phyloP scores from a whole-genome alignment of 2,113 vertebrate species.

The Arenaria interpres region DNA sequence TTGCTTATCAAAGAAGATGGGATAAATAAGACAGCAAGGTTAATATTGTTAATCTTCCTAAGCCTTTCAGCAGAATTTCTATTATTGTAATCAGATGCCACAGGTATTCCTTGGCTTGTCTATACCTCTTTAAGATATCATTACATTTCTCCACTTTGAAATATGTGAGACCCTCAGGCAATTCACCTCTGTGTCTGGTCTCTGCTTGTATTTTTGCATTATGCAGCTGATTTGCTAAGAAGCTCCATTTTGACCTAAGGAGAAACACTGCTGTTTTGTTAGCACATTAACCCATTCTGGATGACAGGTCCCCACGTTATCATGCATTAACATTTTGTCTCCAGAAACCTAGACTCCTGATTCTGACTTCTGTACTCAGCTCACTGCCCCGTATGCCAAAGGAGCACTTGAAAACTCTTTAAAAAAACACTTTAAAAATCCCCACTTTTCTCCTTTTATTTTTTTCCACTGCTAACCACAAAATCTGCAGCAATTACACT shows the following conservation, averaged over 20 bases:
- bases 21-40: not conserved
- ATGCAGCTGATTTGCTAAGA: slow-evolving; percentile 8
- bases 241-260: slow-evolving; percentile 2
- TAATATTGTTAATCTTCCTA: slow-evolving; percentile 24
- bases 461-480: not conserved
- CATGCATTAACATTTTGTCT: not conserved
- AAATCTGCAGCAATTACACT: not conserved
- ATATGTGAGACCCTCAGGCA: slow-evolving; percentile 66
- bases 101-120: slow-evolving; percentile 55
- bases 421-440: not conserved
- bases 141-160: slow-evolving; percentile 66
- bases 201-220: slow-evolving; percentile 40
- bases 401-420: not conserved
- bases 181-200: slow-evolving; percentile 49
- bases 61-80: slow-evolving; percentile 55
- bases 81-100: slow-evolving; percentile 36
- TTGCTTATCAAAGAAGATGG: not conserved
- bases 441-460: not conserved
- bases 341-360: not conserved
- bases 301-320: not conserved
- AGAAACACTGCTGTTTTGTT: not conserved
- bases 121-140: slow-evolving; percentile 59
- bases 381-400: not conserved
- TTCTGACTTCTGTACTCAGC: not conserved
- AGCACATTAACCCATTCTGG: not conserved